Conservation (phyloP, 2,113 vertebrate species). For the Phyllostomus discolor region DNA sequence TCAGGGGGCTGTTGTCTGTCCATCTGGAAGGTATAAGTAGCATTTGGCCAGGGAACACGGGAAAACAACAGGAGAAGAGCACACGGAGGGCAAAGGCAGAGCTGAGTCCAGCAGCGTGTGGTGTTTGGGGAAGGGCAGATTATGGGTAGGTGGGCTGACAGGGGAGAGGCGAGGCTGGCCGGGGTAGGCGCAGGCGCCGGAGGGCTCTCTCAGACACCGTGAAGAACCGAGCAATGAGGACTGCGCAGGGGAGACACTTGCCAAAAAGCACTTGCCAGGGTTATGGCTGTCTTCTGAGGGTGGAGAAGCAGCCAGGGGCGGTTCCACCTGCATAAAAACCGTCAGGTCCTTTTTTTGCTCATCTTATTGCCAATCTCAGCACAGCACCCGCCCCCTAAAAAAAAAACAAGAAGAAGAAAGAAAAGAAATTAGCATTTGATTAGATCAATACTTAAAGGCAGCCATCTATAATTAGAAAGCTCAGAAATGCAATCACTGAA, state of each 20-base stretch:
- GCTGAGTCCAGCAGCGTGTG: accelerated
- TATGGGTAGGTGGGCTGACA: not conserved
- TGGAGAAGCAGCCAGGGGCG: no score
- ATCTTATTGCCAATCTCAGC: not conserved
- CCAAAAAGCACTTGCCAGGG: not conserved
- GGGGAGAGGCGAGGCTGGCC: not conserved
- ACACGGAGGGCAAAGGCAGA: not conserved
- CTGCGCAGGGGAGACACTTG: not conserved
- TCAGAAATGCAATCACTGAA: not conserved
- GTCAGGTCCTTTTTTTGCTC: not conserved
- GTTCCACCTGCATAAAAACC: not conserved
- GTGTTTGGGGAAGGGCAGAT: not conserved
- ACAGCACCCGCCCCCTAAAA: not conserved
- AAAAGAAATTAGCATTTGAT: not conserved
- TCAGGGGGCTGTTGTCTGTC: not conserved
- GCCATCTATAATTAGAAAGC: not conserved
- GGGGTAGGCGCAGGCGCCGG: not conserved
- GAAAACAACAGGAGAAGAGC: not conserved
- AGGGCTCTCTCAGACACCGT: not conserved
- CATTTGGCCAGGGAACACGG: not conserved
- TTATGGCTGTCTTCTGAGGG: not conserved
- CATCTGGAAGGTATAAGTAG: not conserved
- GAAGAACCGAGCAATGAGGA: not conserved
- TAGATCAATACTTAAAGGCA: not conserved
- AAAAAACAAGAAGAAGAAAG: accelerated